These are phyloP conservation scores for Nerophis ophidion DNA, from an alignment of 2,113 vertebrate genomes.

Conservation along the genomic window DNA sequence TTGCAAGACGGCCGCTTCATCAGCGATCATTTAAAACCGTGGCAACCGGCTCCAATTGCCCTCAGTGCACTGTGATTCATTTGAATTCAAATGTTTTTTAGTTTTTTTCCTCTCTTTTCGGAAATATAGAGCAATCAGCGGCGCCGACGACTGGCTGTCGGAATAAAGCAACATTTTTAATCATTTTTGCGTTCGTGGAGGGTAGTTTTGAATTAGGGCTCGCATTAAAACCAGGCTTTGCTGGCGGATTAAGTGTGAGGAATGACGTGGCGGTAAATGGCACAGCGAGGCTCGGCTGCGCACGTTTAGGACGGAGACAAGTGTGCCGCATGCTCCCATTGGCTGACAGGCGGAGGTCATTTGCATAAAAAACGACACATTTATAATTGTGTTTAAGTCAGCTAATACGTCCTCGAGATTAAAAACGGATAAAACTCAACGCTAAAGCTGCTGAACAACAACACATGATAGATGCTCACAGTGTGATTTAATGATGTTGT, in stretches of 20 bases:
- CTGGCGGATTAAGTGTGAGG: conserved; percentile 26
- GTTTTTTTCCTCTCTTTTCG: conserved; percentile 9
- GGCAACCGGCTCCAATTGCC: conserved; percentile 52
- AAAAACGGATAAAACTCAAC: no score
- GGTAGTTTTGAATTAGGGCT: conserved; percentile 50
- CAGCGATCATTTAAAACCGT: conserved; percentile 56
- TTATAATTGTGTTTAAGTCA: no score
- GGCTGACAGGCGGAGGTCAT: no score
- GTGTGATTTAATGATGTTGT: no score
- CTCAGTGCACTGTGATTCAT: conserved; percentile 53
- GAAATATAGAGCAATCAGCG: conserved; percentile 55
- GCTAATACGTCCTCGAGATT: no score
- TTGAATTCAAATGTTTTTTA: conserved; percentile 57
- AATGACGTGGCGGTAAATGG: conserved; percentile 15
- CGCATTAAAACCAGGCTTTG: conserved; percentile 26
- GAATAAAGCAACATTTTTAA: conserved; percentile 50
- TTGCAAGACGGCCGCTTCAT: conserved; percentile 43
- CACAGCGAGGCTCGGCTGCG: conserved; percentile 3
- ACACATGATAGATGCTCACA: no score
- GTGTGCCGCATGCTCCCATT: background rate
- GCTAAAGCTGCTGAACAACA: no score
- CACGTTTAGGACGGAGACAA: background rate
- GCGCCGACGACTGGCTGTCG: conserved; percentile 38
- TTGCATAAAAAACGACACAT: no score
- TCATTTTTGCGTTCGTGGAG: conserved; percentile 24